Percentiles rank a stretch among this genome's conserved stretches.
These are phyloP conservation scores for Dromaius novaehollandiae DNA, from an alignment of 2,113 vertebrate species.

Conservation along the genomic window DNA sequence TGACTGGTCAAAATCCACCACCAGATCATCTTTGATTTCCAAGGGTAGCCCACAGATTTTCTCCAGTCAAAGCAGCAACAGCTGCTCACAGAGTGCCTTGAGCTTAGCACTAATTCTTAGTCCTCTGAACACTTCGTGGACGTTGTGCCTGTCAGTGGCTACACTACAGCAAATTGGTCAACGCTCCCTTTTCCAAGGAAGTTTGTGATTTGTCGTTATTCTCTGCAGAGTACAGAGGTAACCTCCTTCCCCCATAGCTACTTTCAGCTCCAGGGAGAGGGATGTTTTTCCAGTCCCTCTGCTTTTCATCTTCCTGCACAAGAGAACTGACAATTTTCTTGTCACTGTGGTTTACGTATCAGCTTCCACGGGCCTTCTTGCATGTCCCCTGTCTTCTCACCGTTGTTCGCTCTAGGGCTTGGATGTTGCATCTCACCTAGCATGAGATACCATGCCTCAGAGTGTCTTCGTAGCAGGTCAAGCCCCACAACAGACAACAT, in stretches of 20 bases:
- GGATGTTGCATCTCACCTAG: background rate
- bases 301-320: background rate
- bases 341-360: background rate
- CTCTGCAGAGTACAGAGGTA: background rate
- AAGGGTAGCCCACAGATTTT: background rate
- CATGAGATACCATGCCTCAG: background rate
- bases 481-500: too few species aligned
- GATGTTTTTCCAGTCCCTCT: background rate
- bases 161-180: background rate
- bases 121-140: background rate
- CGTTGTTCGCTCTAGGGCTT: background rate
- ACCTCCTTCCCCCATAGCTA: background rate
- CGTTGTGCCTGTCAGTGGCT: background rate
- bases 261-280: rapidly evolving
- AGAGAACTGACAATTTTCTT: background rate
- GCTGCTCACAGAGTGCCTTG: background rate
- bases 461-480: background rate
- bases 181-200: background rate
- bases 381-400: background rate
- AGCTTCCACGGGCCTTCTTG: background rate
- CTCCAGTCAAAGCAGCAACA: background rate
- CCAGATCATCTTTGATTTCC: background rate
- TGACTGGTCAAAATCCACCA: background rate
- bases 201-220: background rate
- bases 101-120: background rate